Evolutionary conservation across 2,113 vertebrate genomes (phyloP).

Genomic region (Hippocampus mohnikei): DNA sequence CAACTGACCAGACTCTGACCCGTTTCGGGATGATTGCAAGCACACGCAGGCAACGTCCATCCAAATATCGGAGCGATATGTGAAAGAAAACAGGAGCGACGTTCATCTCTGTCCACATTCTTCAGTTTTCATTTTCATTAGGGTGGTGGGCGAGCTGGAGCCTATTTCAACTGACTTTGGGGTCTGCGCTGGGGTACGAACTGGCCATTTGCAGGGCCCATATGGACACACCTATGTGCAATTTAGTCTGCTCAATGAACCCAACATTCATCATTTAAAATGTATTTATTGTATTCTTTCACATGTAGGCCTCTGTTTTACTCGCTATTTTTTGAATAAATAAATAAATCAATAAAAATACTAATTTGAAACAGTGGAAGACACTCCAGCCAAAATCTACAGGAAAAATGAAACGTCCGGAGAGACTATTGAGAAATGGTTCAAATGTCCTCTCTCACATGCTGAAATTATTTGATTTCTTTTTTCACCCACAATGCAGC

Average conservation of each 20-base stretch:
- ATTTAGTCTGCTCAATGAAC: neutral
- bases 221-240: neutral
- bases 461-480: neutral
- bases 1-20: too few species aligned
- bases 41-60: too few species aligned
- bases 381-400: neutral
- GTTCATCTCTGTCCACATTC: too few species aligned
- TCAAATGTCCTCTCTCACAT: neutral
- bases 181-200: neutral
- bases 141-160: neutral
- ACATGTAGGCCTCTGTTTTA: neutral
- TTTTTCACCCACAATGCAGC: conserved; percentile 8
- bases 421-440: neutral
- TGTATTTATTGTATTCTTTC: neutral
- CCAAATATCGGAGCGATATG: too few species aligned
- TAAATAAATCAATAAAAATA: too few species aligned
- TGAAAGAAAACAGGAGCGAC: too few species aligned
- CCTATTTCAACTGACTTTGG: neutral
- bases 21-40: too few species aligned
- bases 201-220: neutral
- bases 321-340: too few species aligned
- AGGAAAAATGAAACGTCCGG: neutral
- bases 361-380: neutral
- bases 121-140: neutral
- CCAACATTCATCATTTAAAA: neutral